phyloP scores from a whole-genome alignment of 2,888 invertebrate genomes.

The Drosophila colorata region DNA sequence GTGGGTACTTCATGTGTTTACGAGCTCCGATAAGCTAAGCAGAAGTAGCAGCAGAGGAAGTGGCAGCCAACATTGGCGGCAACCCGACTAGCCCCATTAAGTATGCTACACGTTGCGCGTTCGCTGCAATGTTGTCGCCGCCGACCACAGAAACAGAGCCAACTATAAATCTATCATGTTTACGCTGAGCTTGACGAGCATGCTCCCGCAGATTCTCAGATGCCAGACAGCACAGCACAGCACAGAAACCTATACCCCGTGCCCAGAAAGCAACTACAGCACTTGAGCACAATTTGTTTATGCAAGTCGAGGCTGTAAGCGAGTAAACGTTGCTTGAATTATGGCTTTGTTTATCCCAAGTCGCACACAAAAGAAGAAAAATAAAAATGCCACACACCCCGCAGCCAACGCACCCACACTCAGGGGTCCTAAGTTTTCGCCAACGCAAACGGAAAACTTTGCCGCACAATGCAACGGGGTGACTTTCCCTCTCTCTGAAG shows the following conservation, averaged over 20 bases:
- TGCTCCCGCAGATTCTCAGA: conserved; percentile 43
- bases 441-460: conserved; percentile 63
- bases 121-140: conserved; percentile 65
- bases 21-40: conserved; percentile 70
- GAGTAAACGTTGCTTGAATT: conserved; percentile 78
- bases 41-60: conserved; percentile 23
- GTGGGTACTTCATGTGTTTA: conserved; percentile 68
- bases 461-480: conserved; percentile 56
- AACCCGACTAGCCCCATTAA: conserved; percentile 52
- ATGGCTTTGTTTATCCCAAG: conserved; percentile 81
- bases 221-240: conserved; percentile 20
- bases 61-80: conserved; percentile 16
- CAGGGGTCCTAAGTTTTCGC: conserved; percentile 49
- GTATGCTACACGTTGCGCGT: conserved; percentile 68
- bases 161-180: conserved; percentile 77
- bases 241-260: conserved; percentile 12
- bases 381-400: conserved; percentile 30
- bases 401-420: conserved; percentile 6
- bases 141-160: conserved; percentile 59
- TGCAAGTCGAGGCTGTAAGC: conserved; percentile 67
- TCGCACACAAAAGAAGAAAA: conserved; percentile 54
- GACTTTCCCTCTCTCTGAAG: conserved; percentile 7
- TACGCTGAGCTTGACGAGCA: conserved; percentile 72
- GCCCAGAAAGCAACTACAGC: conserved; percentile 37
- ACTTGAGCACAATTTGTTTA: conserved; percentile 75